Base-by-base conservation (phyloP, 2,888 invertebrate species). In the Philopedon plagiatum region DNA sequence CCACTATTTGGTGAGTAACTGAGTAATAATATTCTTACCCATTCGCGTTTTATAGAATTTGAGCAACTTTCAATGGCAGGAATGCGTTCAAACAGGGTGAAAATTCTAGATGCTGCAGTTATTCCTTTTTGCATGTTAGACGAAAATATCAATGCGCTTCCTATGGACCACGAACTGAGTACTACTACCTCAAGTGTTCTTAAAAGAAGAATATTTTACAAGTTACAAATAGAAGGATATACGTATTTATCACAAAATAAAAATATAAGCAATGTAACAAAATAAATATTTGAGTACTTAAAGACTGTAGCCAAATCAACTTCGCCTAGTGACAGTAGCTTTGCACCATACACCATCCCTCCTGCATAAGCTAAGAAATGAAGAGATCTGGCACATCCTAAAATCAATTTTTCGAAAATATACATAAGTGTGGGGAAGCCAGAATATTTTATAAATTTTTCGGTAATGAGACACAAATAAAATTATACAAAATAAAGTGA, bases 91-190 rank as follows among this genome's bases (percentile, higher is more conserved):
- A 94, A 85, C 44, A 94, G 84, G 5, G 87, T 83, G 75, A 92
- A 90, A 71, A 94, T 91, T 58, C 91, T 88, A 5, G 89, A 89
- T 4, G 94, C 93, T 0, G 94, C 92, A 51, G 89, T 86, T 51
- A 93, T 87, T 41, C 93, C 94, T 85, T 93, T 93, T 78, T 93
- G 93, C 86, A 94, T 92, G 83, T 94, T 94, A 1, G 94, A 94
- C 0, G 94, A 93, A 83, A 93, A 94, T 0, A 91, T 90, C 58
- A 92, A 88, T 0, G 88, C 88, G 76, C 88, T 87, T 3, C 88
- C 91, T 29, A 93, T 90, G 13, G 92, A 90, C n/a, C 90, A 89
- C 0, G 92, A 90, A 5, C 92, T 91, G 88, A 91, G 90, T 37
- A 93, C 87, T 8, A 93, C 84, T 0, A 91, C 91, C 85, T 94